phyloP scores from a whole-genome alignment of 2,797 vertebrate species.

The Taenioides sp. region DNA sequence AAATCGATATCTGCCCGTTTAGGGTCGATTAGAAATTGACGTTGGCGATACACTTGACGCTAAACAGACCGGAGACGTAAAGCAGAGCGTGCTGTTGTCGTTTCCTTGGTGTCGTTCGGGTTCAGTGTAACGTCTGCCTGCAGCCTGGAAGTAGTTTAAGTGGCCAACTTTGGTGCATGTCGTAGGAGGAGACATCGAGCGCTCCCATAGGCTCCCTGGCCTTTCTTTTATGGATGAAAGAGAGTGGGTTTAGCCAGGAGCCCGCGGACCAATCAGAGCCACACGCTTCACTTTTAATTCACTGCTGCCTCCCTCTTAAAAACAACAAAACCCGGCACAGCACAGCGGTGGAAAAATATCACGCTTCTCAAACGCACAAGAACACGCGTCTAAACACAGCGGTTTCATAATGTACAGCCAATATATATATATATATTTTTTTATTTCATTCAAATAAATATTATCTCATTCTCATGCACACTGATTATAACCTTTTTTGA shows the following conservation, averaged over 20 bases:
- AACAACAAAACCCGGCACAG: conserved; percentile 32
- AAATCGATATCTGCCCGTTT: conserved; percentile 30
- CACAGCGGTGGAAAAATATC: conserved; percentile 41
- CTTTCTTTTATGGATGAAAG: conserved; percentile 88
- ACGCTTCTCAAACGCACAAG: conserved; percentile 11
- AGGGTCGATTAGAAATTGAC: conserved; percentile 31
- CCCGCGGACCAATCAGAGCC: conserved; percentile 75
- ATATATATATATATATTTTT: too few relatives aligned
- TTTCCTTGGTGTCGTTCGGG: conserved; percentile 71
- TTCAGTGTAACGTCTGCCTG: conserved; percentile 76
- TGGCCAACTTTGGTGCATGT: conserved; percentile 83
- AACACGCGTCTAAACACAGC: background rate
- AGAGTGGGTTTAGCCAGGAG: conserved; percentile 77
- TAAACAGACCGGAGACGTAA: conserved; percentile 28
- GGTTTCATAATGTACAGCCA: background rate
- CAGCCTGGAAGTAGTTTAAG: conserved; percentile 83
- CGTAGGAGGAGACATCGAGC: conserved; percentile 77
- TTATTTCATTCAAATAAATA: background rate
- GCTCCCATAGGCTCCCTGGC: conserved; percentile 84
- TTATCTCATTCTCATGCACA: conserved; percentile 4
- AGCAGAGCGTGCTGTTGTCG: conserved; percentile 52
- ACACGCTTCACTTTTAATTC: conserved; percentile 72
- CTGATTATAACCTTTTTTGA: background rate
- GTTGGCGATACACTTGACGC: conserved; percentile 33
- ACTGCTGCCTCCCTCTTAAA: conserved; percentile 65